A percentile compares a stretch with the other conserved stretches of the same genome.
Conservation (phyloP, 2,888 invertebrate species). For the Dryomyza anilis region DNA sequence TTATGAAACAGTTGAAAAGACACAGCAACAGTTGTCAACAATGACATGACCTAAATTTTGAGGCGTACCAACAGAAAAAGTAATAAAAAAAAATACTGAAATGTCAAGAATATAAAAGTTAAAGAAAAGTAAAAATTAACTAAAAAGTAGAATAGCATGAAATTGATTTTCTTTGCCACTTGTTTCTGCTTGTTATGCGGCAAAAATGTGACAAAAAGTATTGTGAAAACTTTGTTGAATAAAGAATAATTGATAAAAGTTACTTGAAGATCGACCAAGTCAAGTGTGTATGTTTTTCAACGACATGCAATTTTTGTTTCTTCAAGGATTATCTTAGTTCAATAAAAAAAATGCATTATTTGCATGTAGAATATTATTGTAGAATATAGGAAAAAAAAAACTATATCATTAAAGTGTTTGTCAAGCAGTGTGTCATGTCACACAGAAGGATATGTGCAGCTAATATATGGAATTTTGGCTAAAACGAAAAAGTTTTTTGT, state of each 20-base stretch:
- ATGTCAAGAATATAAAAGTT: neutral
- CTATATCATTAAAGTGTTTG: constrained; percentile 11
- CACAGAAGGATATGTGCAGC: constrained; percentile 2
- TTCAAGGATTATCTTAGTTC: neutral
- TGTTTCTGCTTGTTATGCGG: neutral
- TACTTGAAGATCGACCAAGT: neutral
- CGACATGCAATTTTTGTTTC: neutral
- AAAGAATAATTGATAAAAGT: constrained; percentile 11
- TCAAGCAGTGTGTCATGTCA: constrained; percentile 12
- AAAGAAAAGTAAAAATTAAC: neutral
- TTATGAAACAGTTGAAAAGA: too few species aligned
- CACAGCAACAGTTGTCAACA: constrained; percentile 14
- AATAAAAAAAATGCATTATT: too few species aligned
- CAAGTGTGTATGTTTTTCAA: neutral
- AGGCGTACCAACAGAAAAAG: neutral
- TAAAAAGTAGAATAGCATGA: neutral
- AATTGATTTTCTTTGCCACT: neutral
- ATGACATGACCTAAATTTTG: constrained; percentile 7
- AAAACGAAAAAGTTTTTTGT: neutral
- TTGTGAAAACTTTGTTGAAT: neutral
- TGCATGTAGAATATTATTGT: neutral
- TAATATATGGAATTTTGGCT: neutral
- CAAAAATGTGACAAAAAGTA: neutral
- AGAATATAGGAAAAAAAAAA: too few species aligned
- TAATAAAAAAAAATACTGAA: neutral